These are phyloP conservation scores for Poecilia velifera DNA, from an alignment of 2,797 vertebrate genomes.

Conservation along the genomic window DNA sequence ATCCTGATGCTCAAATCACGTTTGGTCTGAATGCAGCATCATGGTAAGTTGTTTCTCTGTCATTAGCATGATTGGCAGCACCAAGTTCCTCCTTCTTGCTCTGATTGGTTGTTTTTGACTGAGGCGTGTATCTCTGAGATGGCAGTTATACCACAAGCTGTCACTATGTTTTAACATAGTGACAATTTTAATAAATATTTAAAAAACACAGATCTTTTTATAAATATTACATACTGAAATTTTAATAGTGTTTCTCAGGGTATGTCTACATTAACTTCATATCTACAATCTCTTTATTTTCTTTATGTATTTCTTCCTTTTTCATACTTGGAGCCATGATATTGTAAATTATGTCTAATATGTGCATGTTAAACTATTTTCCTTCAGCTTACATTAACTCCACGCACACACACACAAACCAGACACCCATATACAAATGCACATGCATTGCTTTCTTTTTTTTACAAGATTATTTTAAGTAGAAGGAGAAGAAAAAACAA, in stretches of 20 bases:
- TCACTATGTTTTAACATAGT: too few relatives aligned
- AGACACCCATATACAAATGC: neutral
- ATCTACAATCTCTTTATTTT: neutral
- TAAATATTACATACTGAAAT: too few relatives aligned
- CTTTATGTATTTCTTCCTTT: neutral
- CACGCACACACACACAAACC: neutral
- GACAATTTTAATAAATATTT: too few relatives aligned
- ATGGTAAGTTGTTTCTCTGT: too few relatives aligned
- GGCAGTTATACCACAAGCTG: too few relatives aligned
- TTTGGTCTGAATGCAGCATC: too few relatives aligned
- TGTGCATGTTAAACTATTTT: neutral
- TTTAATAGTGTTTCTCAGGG: neutral
- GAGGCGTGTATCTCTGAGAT: too few relatives aligned
- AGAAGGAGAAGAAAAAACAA: neutral
- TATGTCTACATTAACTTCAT: neutral
- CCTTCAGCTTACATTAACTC: neutral
- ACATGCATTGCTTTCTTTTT: neutral
- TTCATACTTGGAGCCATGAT: neutral
- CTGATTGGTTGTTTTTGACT: too few relatives aligned
- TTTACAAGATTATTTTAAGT: neutral
- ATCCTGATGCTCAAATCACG: too few relatives aligned
- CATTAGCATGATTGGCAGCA: too few relatives aligned
- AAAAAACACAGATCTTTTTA: too few relatives aligned
- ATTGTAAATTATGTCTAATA: neutral
- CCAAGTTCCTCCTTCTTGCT: too few relatives aligned